Conservation (phyloP, 2,113 vertebrate species). For the Scytalopus superciliaris region DNA sequence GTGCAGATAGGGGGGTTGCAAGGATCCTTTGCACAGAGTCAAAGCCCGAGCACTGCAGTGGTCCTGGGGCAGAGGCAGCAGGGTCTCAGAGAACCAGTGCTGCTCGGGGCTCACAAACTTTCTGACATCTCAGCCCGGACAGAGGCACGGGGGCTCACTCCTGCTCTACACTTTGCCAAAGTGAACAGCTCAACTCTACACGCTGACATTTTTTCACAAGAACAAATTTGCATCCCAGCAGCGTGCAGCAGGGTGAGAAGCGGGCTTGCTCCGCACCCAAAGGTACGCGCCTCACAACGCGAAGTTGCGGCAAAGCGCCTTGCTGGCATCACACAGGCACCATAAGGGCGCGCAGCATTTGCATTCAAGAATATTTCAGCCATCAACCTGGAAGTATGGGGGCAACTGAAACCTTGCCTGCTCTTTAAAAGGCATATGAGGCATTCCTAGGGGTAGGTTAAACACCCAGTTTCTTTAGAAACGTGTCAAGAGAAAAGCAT, state of each 20-base stretch:
- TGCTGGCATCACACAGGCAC: not conserved
- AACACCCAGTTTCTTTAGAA: not conserved
- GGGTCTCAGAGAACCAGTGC: accelerated
- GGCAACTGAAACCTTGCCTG: not conserved
- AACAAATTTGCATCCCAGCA: slow-evolving; percentile 44
- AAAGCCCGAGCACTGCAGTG: not conserved
- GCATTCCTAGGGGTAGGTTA: not conserved
- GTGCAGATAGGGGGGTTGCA: not conserved
- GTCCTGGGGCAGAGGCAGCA: not conserved
- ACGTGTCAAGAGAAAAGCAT: accelerated
- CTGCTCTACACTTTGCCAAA: not conserved
- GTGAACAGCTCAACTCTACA: not conserved
- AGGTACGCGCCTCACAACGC: not conserved
- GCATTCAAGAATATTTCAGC: slow-evolving; percentile 16
- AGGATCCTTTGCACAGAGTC: not conserved
- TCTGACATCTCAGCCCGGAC: not conserved
- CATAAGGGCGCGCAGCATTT: not conserved
- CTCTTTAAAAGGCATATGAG: not conserved
- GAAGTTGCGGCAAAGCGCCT: not conserved
- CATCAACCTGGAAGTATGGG: not conserved
- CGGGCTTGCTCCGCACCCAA: not conserved
- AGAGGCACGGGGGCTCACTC: not conserved
- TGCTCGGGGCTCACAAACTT: not conserved
- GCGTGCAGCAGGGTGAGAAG: not conserved
- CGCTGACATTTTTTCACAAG: slow-evolving; percentile 38